Evolutionary conservation across 1,140 invertebrate genomes (phyloP).

Genomic region (Heliconius nattereri): DNA sequence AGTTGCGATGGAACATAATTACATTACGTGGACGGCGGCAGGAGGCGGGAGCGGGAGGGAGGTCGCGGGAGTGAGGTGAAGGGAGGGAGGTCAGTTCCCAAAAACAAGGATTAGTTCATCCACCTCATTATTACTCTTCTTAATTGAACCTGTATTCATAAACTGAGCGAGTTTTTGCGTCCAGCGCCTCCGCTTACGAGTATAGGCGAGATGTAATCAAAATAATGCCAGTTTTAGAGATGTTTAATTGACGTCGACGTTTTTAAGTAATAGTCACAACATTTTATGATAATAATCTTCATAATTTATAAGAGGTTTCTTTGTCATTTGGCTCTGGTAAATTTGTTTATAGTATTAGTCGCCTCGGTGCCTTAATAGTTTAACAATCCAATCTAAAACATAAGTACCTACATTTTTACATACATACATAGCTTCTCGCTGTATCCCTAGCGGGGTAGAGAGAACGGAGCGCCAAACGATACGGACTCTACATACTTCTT

Average conservation of each 20-base stretch:
- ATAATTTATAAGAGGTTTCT: not conserved
- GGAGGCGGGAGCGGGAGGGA: not conserved
- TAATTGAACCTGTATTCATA: conserved; percentile 48
- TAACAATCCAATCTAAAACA: too few relatives aligned
- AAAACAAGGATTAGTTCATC: conserved; percentile 41
- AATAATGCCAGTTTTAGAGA: conserved; percentile 19
- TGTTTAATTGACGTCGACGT: conserved; percentile 24
- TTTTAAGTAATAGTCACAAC: not conserved
- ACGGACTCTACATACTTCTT: too few relatives aligned
- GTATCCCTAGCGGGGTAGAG: too few relatives aligned
- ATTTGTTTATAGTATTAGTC: not conserved
- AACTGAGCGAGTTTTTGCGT: conserved; percentile 33
- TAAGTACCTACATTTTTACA: too few relatives aligned
- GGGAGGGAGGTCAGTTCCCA: not conserved
- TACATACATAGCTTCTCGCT: too few relatives aligned
- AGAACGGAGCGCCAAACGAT: too few relatives aligned
- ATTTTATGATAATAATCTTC: not conserved
- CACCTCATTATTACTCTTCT: conserved; percentile 48
- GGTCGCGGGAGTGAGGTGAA: not conserved
- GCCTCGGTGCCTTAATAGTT: not conserved
- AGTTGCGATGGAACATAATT: not conserved
- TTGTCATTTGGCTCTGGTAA: not conserved
- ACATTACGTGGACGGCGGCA: not conserved
- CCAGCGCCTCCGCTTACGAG: not conserved
- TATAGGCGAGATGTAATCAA: conserved; percentile 16